Evolutionary conservation across 1,140 invertebrate species (phyloP).

Genomic region (Chionoecetes opilio): DNA sequence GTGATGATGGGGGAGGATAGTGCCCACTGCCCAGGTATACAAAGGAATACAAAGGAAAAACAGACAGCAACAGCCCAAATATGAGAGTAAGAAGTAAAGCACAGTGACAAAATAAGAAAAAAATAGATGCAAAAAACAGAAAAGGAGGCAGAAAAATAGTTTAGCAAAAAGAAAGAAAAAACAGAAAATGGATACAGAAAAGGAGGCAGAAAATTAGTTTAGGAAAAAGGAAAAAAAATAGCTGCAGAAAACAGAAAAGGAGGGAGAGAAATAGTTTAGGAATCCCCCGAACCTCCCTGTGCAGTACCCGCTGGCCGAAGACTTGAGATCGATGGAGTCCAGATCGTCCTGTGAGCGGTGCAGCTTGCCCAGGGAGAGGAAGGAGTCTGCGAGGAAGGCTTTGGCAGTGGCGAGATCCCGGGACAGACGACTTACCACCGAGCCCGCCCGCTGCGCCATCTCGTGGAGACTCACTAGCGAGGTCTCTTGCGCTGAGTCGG

Average conservation of each 20-base stretch:
- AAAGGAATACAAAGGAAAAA: not conserved
- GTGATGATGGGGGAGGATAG: too few relatives aligned
- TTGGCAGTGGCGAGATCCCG: slow-evolving; percentile 69
- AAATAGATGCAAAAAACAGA: not conserved
- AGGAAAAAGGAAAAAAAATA: not conserved
- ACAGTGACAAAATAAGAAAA: not conserved
- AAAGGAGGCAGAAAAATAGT: not conserved
- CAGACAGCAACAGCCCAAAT: not conserved
- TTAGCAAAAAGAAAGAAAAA: too few relatives aligned
- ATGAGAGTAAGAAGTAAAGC: not conserved
- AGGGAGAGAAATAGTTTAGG: not conserved
- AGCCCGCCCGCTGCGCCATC: slow-evolving; percentile 58
- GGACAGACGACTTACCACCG: slow-evolving; percentile 59
- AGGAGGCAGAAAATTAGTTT: not conserved
- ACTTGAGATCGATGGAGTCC: slow-evolving; percentile 71
- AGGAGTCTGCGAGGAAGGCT: slow-evolving; percentile 70
- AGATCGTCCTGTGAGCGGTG: slow-evolving; percentile 73
- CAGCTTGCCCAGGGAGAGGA: slow-evolving; percentile 73
- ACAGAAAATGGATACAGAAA: not conserved
- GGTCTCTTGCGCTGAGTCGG: slow-evolving; percentile 61
- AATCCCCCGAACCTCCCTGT: not conserved
- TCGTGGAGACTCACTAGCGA: slow-evolving; percentile 68
- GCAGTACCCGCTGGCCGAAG: slow-evolving; percentile 66
- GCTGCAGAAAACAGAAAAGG: not conserved
- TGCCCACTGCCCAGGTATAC: too few relatives aligned